A percentile compares a stretch with the other conserved stretches of the same genome.
These are phyloP conservation scores for Tinea trinotella DNA, from an alignment of 2,888 invertebrate genomes.

Conservation along the genomic window DNA sequence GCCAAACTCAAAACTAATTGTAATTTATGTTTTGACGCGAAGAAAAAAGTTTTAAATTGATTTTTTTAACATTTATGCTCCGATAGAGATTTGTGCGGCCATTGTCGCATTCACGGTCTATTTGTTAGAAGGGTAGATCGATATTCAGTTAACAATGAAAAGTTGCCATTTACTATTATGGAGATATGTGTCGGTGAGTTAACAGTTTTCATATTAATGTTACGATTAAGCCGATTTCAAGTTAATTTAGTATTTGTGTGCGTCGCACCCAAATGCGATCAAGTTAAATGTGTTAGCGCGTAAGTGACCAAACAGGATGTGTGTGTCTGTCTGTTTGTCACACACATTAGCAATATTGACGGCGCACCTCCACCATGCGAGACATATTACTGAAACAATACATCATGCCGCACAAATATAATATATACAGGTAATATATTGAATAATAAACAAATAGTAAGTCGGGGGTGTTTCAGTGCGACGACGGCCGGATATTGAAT, in stretches of 20 bases:
- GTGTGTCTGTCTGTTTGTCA: no score
- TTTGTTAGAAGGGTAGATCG: not conserved
- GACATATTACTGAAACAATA: no score
- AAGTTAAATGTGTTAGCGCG: no score
- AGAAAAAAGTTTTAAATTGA: not conserved
- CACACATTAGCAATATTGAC: no score
- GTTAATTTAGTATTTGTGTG: no score
- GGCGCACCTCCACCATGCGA: no score
- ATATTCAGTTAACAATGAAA: not conserved
- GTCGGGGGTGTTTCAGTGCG: not conserved
- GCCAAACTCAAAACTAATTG: not conserved
- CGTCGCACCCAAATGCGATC: no score
- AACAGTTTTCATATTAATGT: no score
- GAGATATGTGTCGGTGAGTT: not conserved
- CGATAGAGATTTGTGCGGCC: not conserved
- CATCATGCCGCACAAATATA: no score
- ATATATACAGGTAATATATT: not conserved
- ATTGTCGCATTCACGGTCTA: not conserved
- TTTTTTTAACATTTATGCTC: not conserved
- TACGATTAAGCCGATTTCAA: no score
- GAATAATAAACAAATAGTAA: not conserved
- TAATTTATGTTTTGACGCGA: constrained; percentile 10
- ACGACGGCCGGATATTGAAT: constrained; percentile 2
- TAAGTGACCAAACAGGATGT: no score
- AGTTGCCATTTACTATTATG: no score